Percentiles rank a stretch among this genome's conserved stretches.
Evolutionary conservation across 2,888 invertebrate genomes (phyloP).

Genomic region (Drosophila leonis): DNA sequence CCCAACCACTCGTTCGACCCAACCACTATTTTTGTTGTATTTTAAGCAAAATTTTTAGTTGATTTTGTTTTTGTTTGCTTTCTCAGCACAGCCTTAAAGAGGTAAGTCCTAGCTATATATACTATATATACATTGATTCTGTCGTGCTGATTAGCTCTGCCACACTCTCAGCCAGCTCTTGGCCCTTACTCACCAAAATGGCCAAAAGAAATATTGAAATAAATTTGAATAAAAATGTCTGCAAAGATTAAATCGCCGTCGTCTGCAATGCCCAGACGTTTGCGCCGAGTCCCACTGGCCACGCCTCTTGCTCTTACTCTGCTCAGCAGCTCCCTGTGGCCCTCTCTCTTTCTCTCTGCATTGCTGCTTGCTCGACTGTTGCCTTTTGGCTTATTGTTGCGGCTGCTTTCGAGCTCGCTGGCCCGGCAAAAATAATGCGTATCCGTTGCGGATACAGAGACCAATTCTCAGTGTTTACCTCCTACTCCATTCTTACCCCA

Average conservation of each 20-base stretch:
- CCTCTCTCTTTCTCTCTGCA: neutral
- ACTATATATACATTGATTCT: neutral
- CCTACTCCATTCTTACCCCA: neutral
- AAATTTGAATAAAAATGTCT: constrained; percentile 81
- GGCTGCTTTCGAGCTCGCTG: constrained; percentile 53
- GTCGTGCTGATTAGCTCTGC: neutral
- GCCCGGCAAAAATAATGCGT: constrained; percentile 75
- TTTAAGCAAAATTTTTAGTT: constrained; percentile 33
- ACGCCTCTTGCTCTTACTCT: neutral
- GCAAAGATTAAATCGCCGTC: constrained; percentile 81
- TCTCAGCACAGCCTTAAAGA: constrained; percentile 9
- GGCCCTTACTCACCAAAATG: neutral
- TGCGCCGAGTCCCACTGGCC: constrained; percentile 1
- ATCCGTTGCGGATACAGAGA: constrained; percentile 74
- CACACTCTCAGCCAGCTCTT: neutral
- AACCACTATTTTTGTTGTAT: neutral
- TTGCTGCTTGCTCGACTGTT: constrained; percentile 31
- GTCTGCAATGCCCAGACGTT: constrained; percentile 79
- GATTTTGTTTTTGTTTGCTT: neutral
- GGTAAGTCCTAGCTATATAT: constrained; percentile 24
- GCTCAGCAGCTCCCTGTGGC: neutral
- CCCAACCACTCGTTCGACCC: neutral
- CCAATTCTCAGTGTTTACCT: constrained; percentile 6
- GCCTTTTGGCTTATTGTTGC: constrained; percentile 69
- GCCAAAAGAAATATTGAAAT: constrained; percentile 69